Base-by-base conservation (phyloP, 1,140 invertebrate species). In the Pseudoatta argentina region DNA sequence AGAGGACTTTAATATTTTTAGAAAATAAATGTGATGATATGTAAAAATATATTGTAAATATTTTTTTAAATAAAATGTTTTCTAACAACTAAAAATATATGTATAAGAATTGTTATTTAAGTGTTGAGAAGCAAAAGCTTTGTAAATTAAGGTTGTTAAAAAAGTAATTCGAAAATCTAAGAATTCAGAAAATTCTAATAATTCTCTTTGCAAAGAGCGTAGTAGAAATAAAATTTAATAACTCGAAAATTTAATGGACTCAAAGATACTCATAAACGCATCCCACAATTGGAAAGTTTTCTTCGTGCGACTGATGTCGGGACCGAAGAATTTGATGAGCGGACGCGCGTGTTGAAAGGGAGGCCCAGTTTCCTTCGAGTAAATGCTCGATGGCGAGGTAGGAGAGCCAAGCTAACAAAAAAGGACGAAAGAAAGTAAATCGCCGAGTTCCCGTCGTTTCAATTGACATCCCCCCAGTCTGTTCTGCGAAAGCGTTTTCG, bases 401-500 rank as follows among this genome's bases (percentile, higher is more conserved):
- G 27, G 5, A 44, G 4, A 53, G 69, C 24, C 39, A 81, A 85
- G 76, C 86, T 88, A 77, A 34, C 61, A 71, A 86, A 89, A 91
- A 91, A 87, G 69, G 82, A 69, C 69, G 76, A 82, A 59, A 55
- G 64, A 85, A 85, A 88, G 78, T 86, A 86, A 90, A 85, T 79
- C 85, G 86, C 27, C 79, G 78, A 86, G 85, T 86, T 86, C 82
- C 73, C 64, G 67, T 75, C 79, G 69, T 83, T 83, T 73, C 69
- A 73, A 71, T 86, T 61, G 76, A 69, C 64, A 51, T 86, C 85
- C 77, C 76, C 76, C 63, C 63, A 30, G 77, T 72, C 77, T 48
- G 64, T 71, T 81, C 77, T 55, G 30, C 64, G 64, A 81, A 79
- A 78, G 79, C 79, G 79, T 83, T 83, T 82, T 82, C 79, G 79